These are phyloP conservation scores for Arothron firmamentum DNA, from an alignment of 2,113 vertebrate species.

Conservation along the genomic window DNA sequence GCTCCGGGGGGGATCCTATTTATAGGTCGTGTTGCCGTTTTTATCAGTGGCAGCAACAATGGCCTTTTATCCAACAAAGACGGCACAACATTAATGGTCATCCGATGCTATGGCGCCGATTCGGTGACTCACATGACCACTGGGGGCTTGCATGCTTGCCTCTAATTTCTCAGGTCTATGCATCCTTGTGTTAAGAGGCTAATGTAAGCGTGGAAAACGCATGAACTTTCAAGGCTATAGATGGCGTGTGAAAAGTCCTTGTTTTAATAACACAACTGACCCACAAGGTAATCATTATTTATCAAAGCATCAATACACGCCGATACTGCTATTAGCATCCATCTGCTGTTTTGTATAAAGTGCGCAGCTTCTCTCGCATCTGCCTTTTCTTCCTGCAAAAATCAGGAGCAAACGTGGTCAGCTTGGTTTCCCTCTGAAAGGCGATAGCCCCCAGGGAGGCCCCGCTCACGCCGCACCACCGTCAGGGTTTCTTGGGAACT, in stretches of 20 bases:
- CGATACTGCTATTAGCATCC: too few relatives aligned
- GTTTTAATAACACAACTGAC: too few relatives aligned
- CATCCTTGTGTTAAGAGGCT: too few relatives aligned
- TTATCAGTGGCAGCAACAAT: slow-evolving; percentile 52
- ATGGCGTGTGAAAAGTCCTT: too few relatives aligned
- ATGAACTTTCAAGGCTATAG: too few relatives aligned
- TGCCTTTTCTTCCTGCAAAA: slow-evolving; percentile 37
- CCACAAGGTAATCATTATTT: too few relatives aligned
- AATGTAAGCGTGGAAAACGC: too few relatives aligned
- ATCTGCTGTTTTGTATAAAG: background rate
- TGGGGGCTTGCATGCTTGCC: background rate
- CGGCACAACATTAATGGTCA: slow-evolving; percentile 25
- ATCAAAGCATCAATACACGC: too few relatives aligned
- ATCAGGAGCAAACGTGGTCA: slow-evolving; percentile 7
- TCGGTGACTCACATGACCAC: background rate
- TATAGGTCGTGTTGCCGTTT: slow-evolving; percentile 58
- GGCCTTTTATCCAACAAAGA: slow-evolving; percentile 47
- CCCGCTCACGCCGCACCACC: slow-evolving; percentile 53
- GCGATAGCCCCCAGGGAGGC: slow-evolving; percentile 53
- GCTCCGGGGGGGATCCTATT: slow-evolving; percentile 51
- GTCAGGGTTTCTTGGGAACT: slow-evolving; percentile 53
- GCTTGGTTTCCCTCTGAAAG: slow-evolving; percentile 64
- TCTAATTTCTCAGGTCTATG: too few relatives aligned
- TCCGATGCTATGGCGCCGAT: slow-evolving; percentile 20
- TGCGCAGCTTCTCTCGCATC: slow-evolving; percentile 4